Conservation (phyloP, 2,888 invertebrate species). For the Spilosoma lubricipeda region DNA sequence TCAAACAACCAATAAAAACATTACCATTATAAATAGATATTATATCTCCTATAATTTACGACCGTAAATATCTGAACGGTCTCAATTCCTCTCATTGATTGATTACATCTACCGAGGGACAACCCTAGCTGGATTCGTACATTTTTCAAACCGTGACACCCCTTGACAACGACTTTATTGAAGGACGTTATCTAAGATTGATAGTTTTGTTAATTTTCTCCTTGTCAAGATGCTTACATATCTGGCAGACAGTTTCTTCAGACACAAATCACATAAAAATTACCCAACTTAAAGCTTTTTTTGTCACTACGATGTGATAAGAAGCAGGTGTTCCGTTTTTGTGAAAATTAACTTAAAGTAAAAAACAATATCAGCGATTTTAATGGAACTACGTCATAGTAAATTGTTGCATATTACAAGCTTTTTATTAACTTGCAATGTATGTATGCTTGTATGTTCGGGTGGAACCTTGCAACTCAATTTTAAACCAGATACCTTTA, state of each 20-base stretch:
- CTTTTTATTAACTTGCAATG: no score
- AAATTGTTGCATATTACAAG: background rate
- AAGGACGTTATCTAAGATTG: constrained; percentile 57
- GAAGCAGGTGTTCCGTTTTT: background rate
- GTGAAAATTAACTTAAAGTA: background rate
- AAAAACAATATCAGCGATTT: no score
- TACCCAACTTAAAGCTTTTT: background rate
- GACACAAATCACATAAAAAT: background rate
- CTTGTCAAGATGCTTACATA: constrained; percentile 25
- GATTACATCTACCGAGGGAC: constrained; percentile 57
- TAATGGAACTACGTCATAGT: background rate
- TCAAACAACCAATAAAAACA: constrained; percentile 1
- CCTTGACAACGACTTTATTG: constrained; percentile 64
- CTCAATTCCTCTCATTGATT: constrained; percentile 70
- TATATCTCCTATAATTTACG: constrained; percentile 41
- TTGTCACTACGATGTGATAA: background rate
- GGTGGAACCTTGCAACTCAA: no score
- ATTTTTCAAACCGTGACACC: constrained; percentile 66
- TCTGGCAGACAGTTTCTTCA: background rate
- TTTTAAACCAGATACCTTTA: no score
- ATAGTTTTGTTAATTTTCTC: constrained; percentile 58
- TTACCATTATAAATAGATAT: constrained; percentile 9
- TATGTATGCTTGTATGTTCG: no score
- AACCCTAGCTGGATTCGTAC: constrained; percentile 56
- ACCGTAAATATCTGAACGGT: constrained; percentile 53